Evolutionary conservation across 2,888 invertebrate species (phyloP), one percentile per base, ranked within the genome.

Genomic region (Meta bourneti): DNA sequence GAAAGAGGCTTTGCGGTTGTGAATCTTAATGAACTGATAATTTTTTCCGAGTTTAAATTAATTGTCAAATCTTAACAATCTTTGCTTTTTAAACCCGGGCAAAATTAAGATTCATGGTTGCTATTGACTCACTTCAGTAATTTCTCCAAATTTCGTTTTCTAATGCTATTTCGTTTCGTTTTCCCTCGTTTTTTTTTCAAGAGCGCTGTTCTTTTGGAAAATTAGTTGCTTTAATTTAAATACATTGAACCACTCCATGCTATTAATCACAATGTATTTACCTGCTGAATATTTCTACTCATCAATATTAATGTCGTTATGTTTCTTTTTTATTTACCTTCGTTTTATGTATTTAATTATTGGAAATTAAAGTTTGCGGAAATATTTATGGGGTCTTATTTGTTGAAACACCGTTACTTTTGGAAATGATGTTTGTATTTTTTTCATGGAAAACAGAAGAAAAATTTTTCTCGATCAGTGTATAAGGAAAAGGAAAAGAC

Each of bases 41-140:
- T 54, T 79, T 79, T 80, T 87, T 87, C 71, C 8, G 13, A 71
- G 20, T 87, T 87, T 80, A 87, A 87, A 87, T 87, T 87, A 87
- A 87, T 87, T 87, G 87, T 87, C 71, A 71, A 49, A 61, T 79
- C n/a, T 7, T 72, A 52, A 9, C 9, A 80, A 48, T 87, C 54
- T 83, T 83, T 52, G 48, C 51, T 71, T 71, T 71, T 54, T 79
- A 16, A 34, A 16, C 19, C 20, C 0, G 82, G 51, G 72, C 51
- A 72, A 75, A 74, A 75, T 84, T 84, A 74, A 84, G 75, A 84
- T 75, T 84, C 75, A 84, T 84, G 84, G 75, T 54, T 74, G 74
- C 74, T 84, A 84, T 84, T 84, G 84, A 84, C 84, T 84, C 61
- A 74, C 61, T 61, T 75, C 61, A 8, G 84, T 84, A 84, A 84